A percentile compares a stretch with the other conserved stretches of the same genome.
phyloP scores from a whole-genome alignment of 2,888 invertebrate species.

The Limenitis camilla region DNA sequence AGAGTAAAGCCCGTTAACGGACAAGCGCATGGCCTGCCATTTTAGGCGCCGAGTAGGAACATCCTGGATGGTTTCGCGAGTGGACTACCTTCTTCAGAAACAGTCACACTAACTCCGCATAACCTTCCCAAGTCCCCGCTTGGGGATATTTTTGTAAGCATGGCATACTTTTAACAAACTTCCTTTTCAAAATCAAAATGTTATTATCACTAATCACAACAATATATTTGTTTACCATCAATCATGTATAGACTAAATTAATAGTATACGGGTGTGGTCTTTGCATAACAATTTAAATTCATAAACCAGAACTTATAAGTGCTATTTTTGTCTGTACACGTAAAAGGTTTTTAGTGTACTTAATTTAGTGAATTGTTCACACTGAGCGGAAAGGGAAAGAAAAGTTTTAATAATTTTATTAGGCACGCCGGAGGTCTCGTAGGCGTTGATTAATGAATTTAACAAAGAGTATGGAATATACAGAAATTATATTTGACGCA shows the following conservation, averaged over 20 bases:
- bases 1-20: too few relatives aligned
- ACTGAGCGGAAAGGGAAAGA: constrained; percentile 4
- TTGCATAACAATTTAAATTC: background rate
- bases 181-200: too few relatives aligned
- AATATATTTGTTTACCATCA: constrained; percentile 29
- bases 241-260: constrained; percentile 35
- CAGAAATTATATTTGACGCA: too few relatives aligned
- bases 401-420: constrained; percentile 21
- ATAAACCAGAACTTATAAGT: background rate
- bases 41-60: too few relatives aligned
- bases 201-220: too few relatives aligned
- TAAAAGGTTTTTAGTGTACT: constrained; percentile 4
- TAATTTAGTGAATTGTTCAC: constrained; percentile 10
- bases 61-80: too few relatives aligned
- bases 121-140: too few relatives aligned
- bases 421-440: constrained; percentile 18
- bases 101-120: too few relatives aligned
- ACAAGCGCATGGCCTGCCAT: too few relatives aligned
- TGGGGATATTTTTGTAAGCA: too few relatives aligned
- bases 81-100: too few relatives aligned
- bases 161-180: too few relatives aligned
- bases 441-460: constrained; percentile 21
- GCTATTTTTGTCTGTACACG: background rate
- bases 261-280: constrained; percentile 16
- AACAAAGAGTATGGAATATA: background rate